Conservation (phyloP, 2,797 vertebrate species). For the Coccyzus lansbergi region DNA sequence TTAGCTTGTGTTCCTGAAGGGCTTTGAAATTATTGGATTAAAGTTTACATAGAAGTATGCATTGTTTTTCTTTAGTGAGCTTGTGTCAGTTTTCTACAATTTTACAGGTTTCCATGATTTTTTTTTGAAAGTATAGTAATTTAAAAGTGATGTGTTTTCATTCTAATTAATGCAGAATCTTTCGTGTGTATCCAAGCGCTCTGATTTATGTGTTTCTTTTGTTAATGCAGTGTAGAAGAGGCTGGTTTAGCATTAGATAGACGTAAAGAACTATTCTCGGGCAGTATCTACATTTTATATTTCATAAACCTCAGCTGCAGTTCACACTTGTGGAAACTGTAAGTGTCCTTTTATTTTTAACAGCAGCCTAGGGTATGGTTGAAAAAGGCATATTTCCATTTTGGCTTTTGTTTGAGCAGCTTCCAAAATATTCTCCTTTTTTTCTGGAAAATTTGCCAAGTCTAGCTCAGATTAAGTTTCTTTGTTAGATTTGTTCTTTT, state of each 20-base stretch:
- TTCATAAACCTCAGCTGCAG: constrained; percentile 75
- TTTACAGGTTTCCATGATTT: background rate
- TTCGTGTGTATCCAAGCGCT: background rate
- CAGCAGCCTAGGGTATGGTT: constrained; percentile 72
- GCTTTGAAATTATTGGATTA: background rate
- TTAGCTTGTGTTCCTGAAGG: background rate
- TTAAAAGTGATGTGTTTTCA: background rate
- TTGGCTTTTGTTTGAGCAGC: constrained; percentile 79
- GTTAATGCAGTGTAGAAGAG: background rate
- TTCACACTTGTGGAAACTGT: constrained; percentile 77
- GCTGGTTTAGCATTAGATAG: constrained; percentile 17
- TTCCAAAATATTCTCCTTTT: constrained; percentile 78
- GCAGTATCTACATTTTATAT: constrained; percentile 46
- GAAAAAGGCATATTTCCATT: constrained; percentile 75
- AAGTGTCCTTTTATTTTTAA: constrained; percentile 77
- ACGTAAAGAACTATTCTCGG: constrained; percentile 27
- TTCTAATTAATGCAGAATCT: background rate
- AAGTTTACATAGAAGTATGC: background rate
- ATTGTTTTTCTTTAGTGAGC: background rate
- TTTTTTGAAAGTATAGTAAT: background rate
- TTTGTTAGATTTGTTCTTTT: constrained; percentile 79
- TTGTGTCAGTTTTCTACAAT: background rate
- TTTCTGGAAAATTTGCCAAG: constrained; percentile 76
- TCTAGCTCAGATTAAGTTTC: constrained; percentile 79
- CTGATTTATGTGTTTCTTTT: background rate